Conservation (phyloP, 2,797 vertebrate species). For the Siniperca undulata region DNA sequence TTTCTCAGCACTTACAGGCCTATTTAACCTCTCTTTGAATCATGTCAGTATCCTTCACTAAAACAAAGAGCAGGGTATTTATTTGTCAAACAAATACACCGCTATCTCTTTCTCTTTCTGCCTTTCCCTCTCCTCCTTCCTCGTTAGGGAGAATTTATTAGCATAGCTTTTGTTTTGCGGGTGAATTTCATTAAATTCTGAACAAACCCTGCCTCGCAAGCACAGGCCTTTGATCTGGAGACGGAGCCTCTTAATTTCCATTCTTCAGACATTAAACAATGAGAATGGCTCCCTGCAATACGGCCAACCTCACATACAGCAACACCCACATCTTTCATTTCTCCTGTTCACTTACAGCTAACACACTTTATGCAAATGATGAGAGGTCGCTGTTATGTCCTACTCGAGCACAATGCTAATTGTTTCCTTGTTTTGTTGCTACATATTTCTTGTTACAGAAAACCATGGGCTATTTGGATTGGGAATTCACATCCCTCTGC, state of each 20-base stretch:
- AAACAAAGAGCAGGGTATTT: slow-evolving; percentile 80
- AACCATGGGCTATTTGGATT: slow-evolving; percentile 67
- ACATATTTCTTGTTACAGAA: slow-evolving; percentile 63
- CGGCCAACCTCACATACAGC: slow-evolving; percentile 73
- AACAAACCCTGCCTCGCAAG: slow-evolving; percentile 83
- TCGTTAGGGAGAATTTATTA: slow-evolving; percentile 85
- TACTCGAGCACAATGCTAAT: slow-evolving; percentile 58
- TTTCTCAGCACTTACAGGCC: slow-evolving; percentile 73
- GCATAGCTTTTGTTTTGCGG: slow-evolving; percentile 84
- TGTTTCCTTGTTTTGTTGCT: slow-evolving; percentile 75
- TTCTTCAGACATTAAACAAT: slow-evolving; percentile 87
- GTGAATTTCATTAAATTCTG: slow-evolving; percentile 89
- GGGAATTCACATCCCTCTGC: slow-evolving; percentile 48
- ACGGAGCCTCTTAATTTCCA: slow-evolving; percentile 84
- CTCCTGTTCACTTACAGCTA: slow-evolving; percentile 59
- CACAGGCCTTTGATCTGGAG: slow-evolving; percentile 85
- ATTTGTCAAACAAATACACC: slow-evolving; percentile 84
- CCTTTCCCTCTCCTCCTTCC: slow-evolving; percentile 70
- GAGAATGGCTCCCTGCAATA: slow-evolving; percentile 77
- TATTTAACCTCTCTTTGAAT: slow-evolving; percentile 82
- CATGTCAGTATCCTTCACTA: slow-evolving; percentile 70
- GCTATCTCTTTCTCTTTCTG: slow-evolving; percentile 46
- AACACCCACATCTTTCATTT: slow-evolving; percentile 71
- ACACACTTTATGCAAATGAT: slow-evolving; percentile 75
- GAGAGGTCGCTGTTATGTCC: slow-evolving; percentile 64